These are phyloP conservation scores for Salpingus planirostris DNA, from an alignment of 2,888 invertebrate genomes.

Conservation along the genomic window DNA sequence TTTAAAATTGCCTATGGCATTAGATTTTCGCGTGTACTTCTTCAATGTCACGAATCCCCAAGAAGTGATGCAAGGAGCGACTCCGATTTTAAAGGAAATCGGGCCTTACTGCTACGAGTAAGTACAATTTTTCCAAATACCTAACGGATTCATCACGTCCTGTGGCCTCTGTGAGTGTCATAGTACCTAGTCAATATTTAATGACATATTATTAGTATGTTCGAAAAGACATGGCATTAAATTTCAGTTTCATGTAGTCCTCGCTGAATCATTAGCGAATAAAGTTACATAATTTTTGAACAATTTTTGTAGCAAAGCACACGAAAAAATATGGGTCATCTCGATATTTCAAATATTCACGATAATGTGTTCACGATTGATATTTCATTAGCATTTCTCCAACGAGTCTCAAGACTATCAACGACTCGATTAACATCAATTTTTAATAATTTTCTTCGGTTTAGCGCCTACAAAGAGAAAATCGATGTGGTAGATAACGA, in stretches of 20 bases:
- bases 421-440: no score
- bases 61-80: slow-evolving; percentile 35
- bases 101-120: slow-evolving; percentile 45
- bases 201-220: background rate
- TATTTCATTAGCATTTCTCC: no score
- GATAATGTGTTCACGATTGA: no score
- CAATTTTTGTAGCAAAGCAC: no score
- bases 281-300: no score
- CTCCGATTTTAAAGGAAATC: slow-evolving; percentile 39
- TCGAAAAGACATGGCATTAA: background rate
- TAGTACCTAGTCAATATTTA: background rate
- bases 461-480: slow-evolving; percentile 77
- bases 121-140: slow-evolving; percentile 14
- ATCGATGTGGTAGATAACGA: slow-evolving; percentile 63
- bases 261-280: no score
- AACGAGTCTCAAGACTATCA: no score
- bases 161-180: background rate
- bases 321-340: no score
- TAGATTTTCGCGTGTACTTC: slow-evolving; percentile 40
- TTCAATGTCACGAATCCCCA: slow-evolving; percentile 44
- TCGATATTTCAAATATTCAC: no score
- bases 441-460: no score
- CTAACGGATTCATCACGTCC: background rate
- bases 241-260: background rate
- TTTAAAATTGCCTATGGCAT: slow-evolving; percentile 40